These are phyloP conservation scores for Atherinosoma microstoma DNA, from an alignment of 2,797 vertebrate species.

Conservation along the genomic window DNA sequence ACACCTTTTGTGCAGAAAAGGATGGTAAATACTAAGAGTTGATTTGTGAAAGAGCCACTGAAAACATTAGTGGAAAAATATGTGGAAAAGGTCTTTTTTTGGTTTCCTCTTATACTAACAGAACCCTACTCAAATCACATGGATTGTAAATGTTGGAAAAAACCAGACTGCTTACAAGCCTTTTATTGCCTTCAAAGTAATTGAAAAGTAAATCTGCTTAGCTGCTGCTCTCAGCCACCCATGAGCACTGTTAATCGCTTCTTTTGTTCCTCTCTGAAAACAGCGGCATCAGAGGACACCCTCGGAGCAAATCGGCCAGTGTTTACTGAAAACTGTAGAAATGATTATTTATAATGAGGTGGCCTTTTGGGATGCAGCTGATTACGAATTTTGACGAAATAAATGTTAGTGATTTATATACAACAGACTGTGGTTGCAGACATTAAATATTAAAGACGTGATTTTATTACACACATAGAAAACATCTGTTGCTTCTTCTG, in stretches of 20 bases:
- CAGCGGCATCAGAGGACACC: slow-evolving; percentile 23
- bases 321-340: slow-evolving; percentile 30
- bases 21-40: not conserved
- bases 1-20: not conserved
- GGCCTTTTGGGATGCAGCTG: slow-evolving; percentile 19
- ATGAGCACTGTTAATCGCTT: slow-evolving; percentile 54
- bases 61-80: not conserved
- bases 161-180: slow-evolving; percentile 23
- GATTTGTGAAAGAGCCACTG: not conserved
- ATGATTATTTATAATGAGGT: slow-evolving; percentile 24
- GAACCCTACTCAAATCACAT: not conserved
- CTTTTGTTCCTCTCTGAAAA: slow-evolving; percentile 48
- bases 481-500: slow-evolving; percentile 1
- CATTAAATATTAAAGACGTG: slow-evolving; percentile 3
- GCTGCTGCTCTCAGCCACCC: slow-evolving; percentile 43
- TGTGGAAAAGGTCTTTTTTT: not conserved
- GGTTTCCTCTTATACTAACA: not conserved
- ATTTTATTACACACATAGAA: slow-evolving; percentile 12
- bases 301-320: slow-evolving; percentile 15
- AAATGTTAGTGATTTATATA: slow-evolving; percentile 1
- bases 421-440: not conserved
- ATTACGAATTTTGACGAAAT: slow-evolving; percentile 2
- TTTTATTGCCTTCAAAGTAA: slow-evolving; percentile 40
- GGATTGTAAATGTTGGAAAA: not conserved
- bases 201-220: slow-evolving; percentile 65